Evolutionary conservation across 2,888 invertebrate species (phyloP).

Genomic region (Cosmia trapezina): DNA sequence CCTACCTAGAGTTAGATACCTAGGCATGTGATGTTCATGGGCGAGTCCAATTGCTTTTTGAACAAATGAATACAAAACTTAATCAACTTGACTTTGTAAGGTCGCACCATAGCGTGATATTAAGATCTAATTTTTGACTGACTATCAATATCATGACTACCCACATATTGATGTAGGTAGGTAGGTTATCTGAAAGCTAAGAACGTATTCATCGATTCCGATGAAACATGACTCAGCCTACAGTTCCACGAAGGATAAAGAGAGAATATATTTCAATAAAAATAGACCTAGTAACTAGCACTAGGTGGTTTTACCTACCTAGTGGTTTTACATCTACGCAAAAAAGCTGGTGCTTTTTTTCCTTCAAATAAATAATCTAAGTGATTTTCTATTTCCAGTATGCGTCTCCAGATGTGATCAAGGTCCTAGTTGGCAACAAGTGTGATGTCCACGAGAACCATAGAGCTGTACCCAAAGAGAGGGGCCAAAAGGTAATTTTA

Average conservation of each 20-base stretch:
- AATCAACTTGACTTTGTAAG: neutral
- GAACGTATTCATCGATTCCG: slow-evolving; percentile 12
- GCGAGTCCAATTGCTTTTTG: neutral
- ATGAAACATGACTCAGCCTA: slow-evolving; percentile 32
- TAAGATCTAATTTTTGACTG: neutral
- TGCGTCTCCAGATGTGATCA: slow-evolving; percentile 96
- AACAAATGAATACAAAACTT: neutral
- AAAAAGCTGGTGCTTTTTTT: neutral
- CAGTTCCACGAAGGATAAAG: slow-evolving; percentile 10
- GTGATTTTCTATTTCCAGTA: slow-evolving; percentile 90
- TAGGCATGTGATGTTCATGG: neutral
- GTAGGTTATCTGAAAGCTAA: neutral
- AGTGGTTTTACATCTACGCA: neutral
- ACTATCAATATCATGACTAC: neutral
- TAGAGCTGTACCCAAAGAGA: slow-evolving; percentile 94
- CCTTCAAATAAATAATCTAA: neutral
- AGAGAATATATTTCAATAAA: slow-evolving; percentile 4
- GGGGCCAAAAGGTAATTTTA: slow-evolving; percentile 93
- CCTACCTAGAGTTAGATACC: neutral
- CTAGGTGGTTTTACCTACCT: too few relatives aligned
- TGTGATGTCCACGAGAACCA: slow-evolving; percentile 94
- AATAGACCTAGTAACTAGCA: slow-evolving; percentile 8
- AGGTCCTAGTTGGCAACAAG: slow-evolving; percentile 96
- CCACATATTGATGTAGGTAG: slow-evolving; percentile 3
- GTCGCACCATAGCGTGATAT: neutral